Conservation (phyloP, 2,113 vertebrate genomes). For the Hemibagrus wyckioides region DNA sequence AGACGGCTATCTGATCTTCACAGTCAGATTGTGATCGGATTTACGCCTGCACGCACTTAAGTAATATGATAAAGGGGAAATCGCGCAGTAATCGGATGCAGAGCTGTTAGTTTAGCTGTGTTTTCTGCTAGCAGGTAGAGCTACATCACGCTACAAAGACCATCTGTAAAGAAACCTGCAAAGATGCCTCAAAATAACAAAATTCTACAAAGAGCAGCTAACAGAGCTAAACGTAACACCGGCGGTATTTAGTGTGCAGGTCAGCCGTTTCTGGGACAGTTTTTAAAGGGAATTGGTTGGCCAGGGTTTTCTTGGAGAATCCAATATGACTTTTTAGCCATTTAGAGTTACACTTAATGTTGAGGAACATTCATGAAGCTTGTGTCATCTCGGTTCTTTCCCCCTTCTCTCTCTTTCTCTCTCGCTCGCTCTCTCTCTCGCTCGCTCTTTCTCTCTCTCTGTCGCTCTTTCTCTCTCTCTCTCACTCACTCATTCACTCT, state of each 20-base stretch:
- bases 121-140: background rate
- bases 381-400: background rate
- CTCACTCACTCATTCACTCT: too few species aligned
- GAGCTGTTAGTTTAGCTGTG: background rate
- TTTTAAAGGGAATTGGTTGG: background rate
- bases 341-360: background rate
- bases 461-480: too few species aligned
- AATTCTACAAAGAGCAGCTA: background rate
- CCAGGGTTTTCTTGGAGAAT: background rate
- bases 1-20: background rate
- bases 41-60: background rate
- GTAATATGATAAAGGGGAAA: background rate
- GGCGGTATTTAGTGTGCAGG: background rate
- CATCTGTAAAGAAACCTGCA: background rate
- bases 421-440: background rate
- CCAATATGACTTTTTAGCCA: background rate
- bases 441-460: too few species aligned
- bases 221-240: background rate
- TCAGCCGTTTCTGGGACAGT: background rate
- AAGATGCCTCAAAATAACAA: background rate
- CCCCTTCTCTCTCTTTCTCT: background rate
- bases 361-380: background rate
- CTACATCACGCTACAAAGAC: too few species aligned
- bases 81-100: background rate
- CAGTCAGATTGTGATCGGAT: background rate